These are phyloP conservation scores for Caloenas nicobarica DNA, from an alignment of 2,113 vertebrate species.

Conservation along the genomic window DNA sequence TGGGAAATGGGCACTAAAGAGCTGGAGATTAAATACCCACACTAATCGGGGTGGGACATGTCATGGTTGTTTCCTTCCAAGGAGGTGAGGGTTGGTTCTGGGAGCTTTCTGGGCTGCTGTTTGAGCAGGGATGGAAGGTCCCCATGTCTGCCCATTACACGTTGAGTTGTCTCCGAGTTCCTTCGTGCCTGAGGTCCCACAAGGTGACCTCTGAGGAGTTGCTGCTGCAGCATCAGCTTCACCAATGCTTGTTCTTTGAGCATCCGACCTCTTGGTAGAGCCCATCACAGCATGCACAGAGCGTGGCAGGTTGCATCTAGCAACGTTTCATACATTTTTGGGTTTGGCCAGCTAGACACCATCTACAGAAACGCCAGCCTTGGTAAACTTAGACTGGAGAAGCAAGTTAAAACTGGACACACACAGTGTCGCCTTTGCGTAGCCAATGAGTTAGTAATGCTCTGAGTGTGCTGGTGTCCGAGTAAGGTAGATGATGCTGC, in stretches of 20 bases:
- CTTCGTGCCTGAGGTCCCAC: background rate
- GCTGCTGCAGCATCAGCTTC: background rate
- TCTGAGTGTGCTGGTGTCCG: background rate
- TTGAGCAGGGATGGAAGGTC: background rate
- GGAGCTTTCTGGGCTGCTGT: background rate
- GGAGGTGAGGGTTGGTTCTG: background rate
- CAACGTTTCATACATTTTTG: background rate
- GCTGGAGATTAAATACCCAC: background rate
- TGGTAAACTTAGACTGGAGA: background rate
- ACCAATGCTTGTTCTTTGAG: background rate
- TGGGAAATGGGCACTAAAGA: background rate
- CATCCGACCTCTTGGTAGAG: background rate
- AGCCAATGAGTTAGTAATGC: background rate
- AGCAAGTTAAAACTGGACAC: background rate
- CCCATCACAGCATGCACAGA: background rate
- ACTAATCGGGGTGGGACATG: fast-evolving
- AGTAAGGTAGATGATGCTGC: background rate
- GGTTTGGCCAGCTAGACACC: background rate
- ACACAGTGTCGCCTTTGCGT: background rate
- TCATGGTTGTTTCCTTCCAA: background rate
- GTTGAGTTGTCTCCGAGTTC: background rate
- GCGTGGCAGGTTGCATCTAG: background rate
- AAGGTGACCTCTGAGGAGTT: background rate
- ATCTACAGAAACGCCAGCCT: background rate
- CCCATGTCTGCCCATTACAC: fast-evolving